phyloP scores from a whole-genome alignment of 1,140 invertebrate genomes.

The Himalopsyche phryganea region DNA sequence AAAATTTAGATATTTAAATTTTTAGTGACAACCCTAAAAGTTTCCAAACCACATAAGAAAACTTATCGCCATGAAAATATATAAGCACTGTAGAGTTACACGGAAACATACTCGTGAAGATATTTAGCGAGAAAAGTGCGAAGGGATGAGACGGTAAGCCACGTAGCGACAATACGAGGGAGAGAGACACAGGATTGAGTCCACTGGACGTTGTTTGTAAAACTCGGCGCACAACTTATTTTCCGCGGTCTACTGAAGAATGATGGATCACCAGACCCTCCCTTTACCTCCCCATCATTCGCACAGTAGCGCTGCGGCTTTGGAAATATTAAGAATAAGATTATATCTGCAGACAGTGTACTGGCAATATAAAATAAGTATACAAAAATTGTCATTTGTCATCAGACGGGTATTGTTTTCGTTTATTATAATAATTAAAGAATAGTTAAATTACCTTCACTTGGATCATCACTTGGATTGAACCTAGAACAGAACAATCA shows the following conservation, averaged over 20 bases:
- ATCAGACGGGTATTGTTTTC: too few relatives aligned
- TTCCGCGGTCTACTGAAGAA: constrained; percentile 35
- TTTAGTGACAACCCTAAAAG: too few relatives aligned
- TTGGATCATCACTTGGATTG: too few relatives aligned
- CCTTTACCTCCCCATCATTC: constrained; percentile 17
- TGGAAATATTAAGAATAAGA: not conserved
- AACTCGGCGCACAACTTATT: constrained; percentile 34
- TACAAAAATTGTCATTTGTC: too few relatives aligned
- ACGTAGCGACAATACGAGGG: not conserved
- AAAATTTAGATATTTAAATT: too few relatives aligned
- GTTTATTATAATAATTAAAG: too few relatives aligned
- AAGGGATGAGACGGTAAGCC: constrained; percentile 15
- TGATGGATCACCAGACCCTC: constrained; percentile 32
- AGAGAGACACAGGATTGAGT: constrained; percentile 7
- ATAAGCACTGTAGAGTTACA: constrained; percentile 22
- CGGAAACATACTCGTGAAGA: constrained; percentile 31
- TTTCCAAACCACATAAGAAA: constrained; percentile 16
- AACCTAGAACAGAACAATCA: too few relatives aligned
- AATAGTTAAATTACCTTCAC: too few relatives aligned
- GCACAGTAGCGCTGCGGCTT: not conserved
- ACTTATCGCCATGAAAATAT: constrained; percentile 30
- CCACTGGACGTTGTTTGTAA: constrained; percentile 32
- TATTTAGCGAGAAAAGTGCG: constrained; percentile 28
- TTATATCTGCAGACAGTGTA: too few relatives aligned
- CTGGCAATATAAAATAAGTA: too few relatives aligned